Percentiles rank a stretch among this genome's conserved stretches.
Evolutionary conservation across 2,797 vertebrate species (phyloP).

Genomic region (Girardinus metallicus): DNA sequence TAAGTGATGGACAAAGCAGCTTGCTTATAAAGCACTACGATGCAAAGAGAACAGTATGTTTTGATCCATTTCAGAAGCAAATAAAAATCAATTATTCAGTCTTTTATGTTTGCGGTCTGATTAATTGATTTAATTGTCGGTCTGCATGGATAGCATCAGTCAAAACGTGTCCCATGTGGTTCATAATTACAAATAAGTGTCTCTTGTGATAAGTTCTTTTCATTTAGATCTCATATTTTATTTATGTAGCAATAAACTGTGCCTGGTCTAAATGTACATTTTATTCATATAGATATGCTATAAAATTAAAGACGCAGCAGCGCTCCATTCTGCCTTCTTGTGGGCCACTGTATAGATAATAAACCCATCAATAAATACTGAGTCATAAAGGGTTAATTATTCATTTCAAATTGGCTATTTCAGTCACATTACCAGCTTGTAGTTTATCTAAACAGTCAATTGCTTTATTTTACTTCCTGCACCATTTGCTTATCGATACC

Average conservation of each 20-base stretch:
- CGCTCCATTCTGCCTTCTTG: neutral
- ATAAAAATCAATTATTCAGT: neutral
- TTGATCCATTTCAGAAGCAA: neutral
- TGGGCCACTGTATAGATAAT: neutral
- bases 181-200: neutral
- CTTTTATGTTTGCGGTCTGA: neutral
- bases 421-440: constrained; percentile 10
- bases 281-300: neutral
- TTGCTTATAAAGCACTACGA: neutral
- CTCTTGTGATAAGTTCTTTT: neutral
- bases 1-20: neutral
- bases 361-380: neutral
- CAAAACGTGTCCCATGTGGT: neutral
- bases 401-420: constrained; percentile 7
- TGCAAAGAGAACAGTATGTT: neutral
- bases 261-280: constrained; percentile 4
- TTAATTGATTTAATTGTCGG: neutral
- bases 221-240: neutral
- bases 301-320: neutral
- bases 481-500: neutral
- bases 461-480: neutral
- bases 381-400: constrained; percentile 16
- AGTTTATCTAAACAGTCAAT: constrained; percentile 4
- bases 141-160: neutral
- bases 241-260: neutral